These are phyloP conservation scores for Thymelicus lineola DNA, from an alignment of 2,888 invertebrate species.

Conservation along the genomic window DNA sequence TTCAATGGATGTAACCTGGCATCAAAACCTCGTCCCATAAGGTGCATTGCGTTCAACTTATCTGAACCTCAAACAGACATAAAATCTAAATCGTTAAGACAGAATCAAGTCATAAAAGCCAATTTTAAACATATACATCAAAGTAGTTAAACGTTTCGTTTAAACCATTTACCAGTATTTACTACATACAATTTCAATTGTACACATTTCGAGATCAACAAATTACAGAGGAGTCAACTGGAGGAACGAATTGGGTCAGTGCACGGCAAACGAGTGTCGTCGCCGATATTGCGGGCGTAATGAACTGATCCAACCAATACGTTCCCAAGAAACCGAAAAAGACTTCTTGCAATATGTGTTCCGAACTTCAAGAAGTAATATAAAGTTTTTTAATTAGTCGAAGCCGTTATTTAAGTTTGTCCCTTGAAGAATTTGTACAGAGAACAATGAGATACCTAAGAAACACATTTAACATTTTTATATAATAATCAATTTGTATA, in stretches of 20 bases:
- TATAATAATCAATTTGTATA: no score
- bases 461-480: no score
- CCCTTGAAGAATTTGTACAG: no score
- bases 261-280: constrained; percentile 53
- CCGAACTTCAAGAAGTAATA: neutral
- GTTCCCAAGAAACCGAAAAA: constrained; percentile 39
- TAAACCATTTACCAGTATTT: neutral
- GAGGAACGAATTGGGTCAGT: constrained; percentile 45
- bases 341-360: constrained; percentile 18
- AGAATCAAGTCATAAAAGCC: neutral
- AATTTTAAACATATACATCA: neutral
- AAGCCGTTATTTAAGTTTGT: no score
- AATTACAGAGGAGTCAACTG: constrained; percentile 67
- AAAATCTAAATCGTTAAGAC: no score
- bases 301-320: constrained; percentile 68
- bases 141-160: neutral
- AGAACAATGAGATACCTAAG: no score
- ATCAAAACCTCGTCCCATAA: no score
- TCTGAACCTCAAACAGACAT: no score
- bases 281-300: constrained; percentile 70
- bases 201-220: constrained; percentile 40
- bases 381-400: neutral
- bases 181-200: constrained; percentile 37
- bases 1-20: no score
- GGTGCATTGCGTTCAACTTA: no score